These are phyloP conservation scores for Menidia menidia DNA, from an alignment of 2,797 vertebrate genomes.

Conservation along the genomic window DNA sequence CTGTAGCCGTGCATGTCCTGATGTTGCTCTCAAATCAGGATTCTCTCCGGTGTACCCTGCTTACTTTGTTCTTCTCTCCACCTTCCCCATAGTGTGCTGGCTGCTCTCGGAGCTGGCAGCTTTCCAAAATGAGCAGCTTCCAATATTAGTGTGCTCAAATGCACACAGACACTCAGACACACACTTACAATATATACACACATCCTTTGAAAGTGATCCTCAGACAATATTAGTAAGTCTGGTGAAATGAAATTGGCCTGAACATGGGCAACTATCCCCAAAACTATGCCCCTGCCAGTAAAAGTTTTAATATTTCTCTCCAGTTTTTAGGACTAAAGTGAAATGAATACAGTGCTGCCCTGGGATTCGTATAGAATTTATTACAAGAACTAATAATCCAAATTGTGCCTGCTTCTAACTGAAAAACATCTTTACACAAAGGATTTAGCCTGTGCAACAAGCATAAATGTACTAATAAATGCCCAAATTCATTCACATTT, in stretches of 20 bases:
- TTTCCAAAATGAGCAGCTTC: slow-evolving; percentile 66
- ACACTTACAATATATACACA: slow-evolving; percentile 18
- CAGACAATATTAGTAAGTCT: slow-evolving; percentile 65
- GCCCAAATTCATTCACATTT: neutral
- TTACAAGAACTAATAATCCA: slow-evolving; percentile 3
- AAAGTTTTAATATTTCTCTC: slow-evolving; percentile 52
- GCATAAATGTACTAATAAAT: neutral
- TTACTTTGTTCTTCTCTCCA: slow-evolving; percentile 70
- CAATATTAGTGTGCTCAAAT: slow-evolving; percentile 57
- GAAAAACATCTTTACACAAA: neutral
- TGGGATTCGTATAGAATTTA: slow-evolving; percentile 3
- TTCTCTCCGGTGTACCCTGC: slow-evolving; percentile 60
- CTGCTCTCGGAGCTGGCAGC: slow-evolving; percentile 55
- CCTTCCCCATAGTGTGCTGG: slow-evolving; percentile 58
- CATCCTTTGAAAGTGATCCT: slow-evolving; percentile 66
- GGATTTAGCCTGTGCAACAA: neutral
- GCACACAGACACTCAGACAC: slow-evolving; percentile 27
- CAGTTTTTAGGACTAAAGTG: slow-evolving; percentile 23
- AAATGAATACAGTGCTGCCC: slow-evolving; percentile 42
- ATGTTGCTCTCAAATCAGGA: slow-evolving; percentile 34
- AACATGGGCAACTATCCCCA: slow-evolving; percentile 30
- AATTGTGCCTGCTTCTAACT: neutral
- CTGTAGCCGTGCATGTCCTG: slow-evolving; percentile 35
- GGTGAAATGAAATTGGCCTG: slow-evolving; percentile 64
- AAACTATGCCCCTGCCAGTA: slow-evolving; percentile 56